Conservation (phyloP, 2,888 invertebrate genomes). For the Microctonus brassicae region DNA sequence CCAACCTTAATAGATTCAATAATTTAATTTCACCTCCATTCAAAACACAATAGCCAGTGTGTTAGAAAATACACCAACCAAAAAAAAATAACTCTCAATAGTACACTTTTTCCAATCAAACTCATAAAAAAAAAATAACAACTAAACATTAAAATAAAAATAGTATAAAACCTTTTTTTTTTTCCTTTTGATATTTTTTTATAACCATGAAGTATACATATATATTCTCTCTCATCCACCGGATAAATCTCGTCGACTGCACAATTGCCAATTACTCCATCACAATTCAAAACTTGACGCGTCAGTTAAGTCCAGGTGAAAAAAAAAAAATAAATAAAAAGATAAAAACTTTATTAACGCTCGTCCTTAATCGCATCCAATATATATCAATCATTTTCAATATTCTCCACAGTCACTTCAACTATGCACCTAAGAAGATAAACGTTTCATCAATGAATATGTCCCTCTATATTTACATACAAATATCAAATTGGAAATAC, state of each 20-base stretch:
- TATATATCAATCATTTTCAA: background rate
- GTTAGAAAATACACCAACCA: too few relatives aligned
- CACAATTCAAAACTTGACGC: background rate
- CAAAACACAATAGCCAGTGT: too few relatives aligned
- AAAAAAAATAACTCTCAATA: too few relatives aligned
- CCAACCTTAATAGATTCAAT: too few relatives aligned
- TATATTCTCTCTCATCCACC: background rate
- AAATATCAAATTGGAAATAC: background rate
- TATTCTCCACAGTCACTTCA: background rate
- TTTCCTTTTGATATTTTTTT: too few relatives aligned
- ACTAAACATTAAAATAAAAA: too few relatives aligned
- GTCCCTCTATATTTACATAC: background rate
- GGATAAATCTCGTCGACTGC: background rate
- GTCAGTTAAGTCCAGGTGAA: background rate
- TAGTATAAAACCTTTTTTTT: too few relatives aligned
- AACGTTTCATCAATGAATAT: background rate
- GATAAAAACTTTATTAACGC: background rate
- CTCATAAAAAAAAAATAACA: too few relatives aligned
- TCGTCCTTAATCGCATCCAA: background rate
- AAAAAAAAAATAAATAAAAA: background rate
- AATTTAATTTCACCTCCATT: too few relatives aligned
- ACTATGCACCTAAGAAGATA: too few relatives aligned
- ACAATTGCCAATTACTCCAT: slow-evolving; percentile 10
- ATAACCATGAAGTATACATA: background rate
- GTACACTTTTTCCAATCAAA: too few relatives aligned